phyloP scores from a whole-genome alignment of 2,797 vertebrate genomes.

The Gallinago solitaria region DNA sequence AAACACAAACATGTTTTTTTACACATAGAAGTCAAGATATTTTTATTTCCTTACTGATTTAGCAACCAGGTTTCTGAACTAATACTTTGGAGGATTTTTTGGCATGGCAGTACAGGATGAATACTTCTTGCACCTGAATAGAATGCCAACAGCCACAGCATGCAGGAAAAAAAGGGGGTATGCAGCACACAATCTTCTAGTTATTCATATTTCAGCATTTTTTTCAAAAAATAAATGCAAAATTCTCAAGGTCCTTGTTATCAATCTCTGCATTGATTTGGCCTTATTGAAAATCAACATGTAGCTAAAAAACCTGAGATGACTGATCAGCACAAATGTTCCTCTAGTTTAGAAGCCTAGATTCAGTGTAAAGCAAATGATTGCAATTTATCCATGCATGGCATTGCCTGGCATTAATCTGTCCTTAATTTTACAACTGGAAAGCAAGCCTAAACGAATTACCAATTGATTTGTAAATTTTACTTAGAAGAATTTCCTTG shows the following conservation, averaged over 20 bases:
- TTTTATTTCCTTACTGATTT: background rate
- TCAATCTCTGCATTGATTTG: background rate
- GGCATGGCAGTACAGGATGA: background rate
- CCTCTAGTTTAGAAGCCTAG: background rate
- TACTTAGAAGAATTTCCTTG: background rate
- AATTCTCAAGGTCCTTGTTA: background rate
- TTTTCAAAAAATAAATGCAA: background rate
- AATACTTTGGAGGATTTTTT: background rate
- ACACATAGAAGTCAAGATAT: background rate
- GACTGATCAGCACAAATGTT: background rate
- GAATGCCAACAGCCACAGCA: background rate
- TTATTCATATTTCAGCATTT: background rate
- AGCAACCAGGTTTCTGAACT: background rate
- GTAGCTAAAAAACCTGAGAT: background rate
- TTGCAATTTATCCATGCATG: constrained; percentile 14
- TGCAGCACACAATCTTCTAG: background rate
- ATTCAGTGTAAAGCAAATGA: background rate
- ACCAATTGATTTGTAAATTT: constrained; percentile 10
- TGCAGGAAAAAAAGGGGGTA: background rate
- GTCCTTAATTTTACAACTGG: background rate
- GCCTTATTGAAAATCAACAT: background rate
- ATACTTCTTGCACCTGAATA: background rate
- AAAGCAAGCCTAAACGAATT: constrained; percentile 19
- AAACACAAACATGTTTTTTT: background rate
- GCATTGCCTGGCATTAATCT: background rate